These are phyloP conservation scores for Spodoptera littoralis DNA, from an alignment of 2,888 invertebrate species.

Conservation along the genomic window DNA sequence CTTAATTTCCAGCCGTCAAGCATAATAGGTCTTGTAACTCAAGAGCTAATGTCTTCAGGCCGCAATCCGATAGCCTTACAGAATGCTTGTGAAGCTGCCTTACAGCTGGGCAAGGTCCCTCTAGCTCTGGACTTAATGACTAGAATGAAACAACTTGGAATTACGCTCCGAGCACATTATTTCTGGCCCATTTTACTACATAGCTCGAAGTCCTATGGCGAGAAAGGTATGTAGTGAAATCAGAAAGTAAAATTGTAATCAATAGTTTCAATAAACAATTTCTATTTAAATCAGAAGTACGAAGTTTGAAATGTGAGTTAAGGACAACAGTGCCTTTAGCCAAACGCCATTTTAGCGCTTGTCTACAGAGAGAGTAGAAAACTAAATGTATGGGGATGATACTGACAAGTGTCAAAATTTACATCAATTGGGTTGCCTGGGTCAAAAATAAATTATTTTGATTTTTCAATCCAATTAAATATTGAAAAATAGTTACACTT, in stretches of 20 bases:
- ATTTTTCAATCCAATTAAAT: too few relatives aligned
- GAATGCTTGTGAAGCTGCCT: constrained; percentile 86
- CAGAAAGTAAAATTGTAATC: neutral
- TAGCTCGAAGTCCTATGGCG: constrained; percentile 84
- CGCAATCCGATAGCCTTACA: constrained; percentile 85
- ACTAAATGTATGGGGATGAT: too few relatives aligned
- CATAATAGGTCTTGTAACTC: constrained; percentile 78
- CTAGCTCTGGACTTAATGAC: constrained; percentile 82
- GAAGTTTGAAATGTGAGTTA: too few relatives aligned
- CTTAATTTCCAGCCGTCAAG: constrained; percentile 77
- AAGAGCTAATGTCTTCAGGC: constrained; percentile 81
- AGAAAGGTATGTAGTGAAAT: constrained; percentile 77
- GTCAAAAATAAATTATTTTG: too few relatives aligned
- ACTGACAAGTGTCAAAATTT: too few relatives aligned
- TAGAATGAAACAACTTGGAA: constrained; percentile 77
- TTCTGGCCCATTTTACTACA: constrained; percentile 91
- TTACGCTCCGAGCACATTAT: constrained; percentile 88
- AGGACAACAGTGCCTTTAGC: too few relatives aligned
- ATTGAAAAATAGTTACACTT: too few relatives aligned
- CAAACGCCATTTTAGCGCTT: too few relatives aligned
- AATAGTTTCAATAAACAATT: too few relatives aligned
- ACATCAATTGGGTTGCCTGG: too few relatives aligned
- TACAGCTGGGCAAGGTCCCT: constrained; percentile 81
- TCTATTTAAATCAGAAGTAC: too few relatives aligned
- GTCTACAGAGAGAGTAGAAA: too few relatives aligned